Evolutionary conservation across 1,140 invertebrate species (phyloP), one percentile per base, ranked within the genome.

Genomic region (Brachionus rotundiformis): DNA sequence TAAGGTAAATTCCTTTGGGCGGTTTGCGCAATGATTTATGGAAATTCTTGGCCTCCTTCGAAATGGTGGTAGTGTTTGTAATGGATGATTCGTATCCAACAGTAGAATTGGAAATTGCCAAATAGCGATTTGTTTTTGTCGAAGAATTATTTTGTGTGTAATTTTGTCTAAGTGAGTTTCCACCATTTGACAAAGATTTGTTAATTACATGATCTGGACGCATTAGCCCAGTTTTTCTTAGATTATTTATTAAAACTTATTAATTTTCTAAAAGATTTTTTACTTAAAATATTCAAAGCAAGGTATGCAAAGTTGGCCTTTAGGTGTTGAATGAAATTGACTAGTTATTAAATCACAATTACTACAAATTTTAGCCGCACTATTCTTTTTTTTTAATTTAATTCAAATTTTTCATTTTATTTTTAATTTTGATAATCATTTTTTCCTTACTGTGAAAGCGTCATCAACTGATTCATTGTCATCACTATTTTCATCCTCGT

Each of bases 1-100:
- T 96, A 86, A 98, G 93, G 89, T 95, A 94, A 92, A 98, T 96
- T 87, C 95, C 95, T 83, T 93, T 92, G 33, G 95, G 95, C 83
- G 95, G 93, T 86, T 94, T 94, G 85, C 94, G 91, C 89, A 79
- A 39, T 5, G 76, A 79, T 29, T 79, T 79, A 11, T 79, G 76
- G 23, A 79, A 79, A 54, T 79, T 79, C 23, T 29, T 79, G 16
- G 76, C 76, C 16, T 79, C 44, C 10, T 19, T 79, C 5, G 47
- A 59, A 19, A 54, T 79, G 16, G 95, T 95, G 90, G 94, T 89
- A 84, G 88, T 88, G 81, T 89, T 86, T 11, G 87, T 86, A 82
- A 80, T 88, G 84, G n/a, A 82, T 83, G 7, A 85, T 84, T 61
- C 84, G 84, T 54, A n/a, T 5, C 29, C 27, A 85, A 4, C 84